Evolutionary conservation across 1,140 invertebrate species (phyloP), one percentile per base, ranked within the genome.

Genomic region (Asobara japonica): DNA sequence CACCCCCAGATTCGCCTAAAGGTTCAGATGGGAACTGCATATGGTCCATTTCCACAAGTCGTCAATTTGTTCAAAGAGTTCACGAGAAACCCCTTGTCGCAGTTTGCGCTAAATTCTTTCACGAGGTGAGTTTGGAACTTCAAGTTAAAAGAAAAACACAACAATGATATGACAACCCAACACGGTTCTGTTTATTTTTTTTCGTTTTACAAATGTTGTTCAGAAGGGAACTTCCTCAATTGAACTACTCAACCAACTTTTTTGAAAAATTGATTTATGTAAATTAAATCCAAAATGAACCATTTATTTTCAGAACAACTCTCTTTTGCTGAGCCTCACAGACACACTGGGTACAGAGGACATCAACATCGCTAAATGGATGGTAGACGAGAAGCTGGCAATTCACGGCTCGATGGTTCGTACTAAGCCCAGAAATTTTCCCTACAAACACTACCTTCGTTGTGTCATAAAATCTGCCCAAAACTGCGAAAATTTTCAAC

Each of bases 331-430:
- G 10, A 65, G 60, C 13, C 72, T 86, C 22, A 79, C 78, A 18
- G 80, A 86, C 29, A 84, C 80, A 18, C 73, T 31, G 22, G 74
- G 75, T 30, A 73, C 77, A 5, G 75, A 79, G 4, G 78, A 78
- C 66, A 67, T 82, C 2, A 71, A 79, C 10, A 81, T 86, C 36
- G 80, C 73, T 33, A 78, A 84, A 38, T 84, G 81, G 83, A 74
- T 86, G 78, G 62, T 83, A 16, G 31, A 78, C 0, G 65, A 79
- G 22, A 76, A 76, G 11, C 64, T 81, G 11, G 84, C 83, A 5
- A 61, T 38, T 27, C 31, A 31, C 65, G 83, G 80, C 41, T 76
- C 71, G 71, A 80, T 78, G 84, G 84, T 86, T 78, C 73, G 83
- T 86, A 85, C 76, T 1, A 74, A 29, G 51, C 38, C 51, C 1